A percentile compares a stretch with the other conserved stretches of the same genome.
phyloP scores from a whole-genome alignment of 2,113 vertebrate species.

The Sander lucioperca region DNA sequence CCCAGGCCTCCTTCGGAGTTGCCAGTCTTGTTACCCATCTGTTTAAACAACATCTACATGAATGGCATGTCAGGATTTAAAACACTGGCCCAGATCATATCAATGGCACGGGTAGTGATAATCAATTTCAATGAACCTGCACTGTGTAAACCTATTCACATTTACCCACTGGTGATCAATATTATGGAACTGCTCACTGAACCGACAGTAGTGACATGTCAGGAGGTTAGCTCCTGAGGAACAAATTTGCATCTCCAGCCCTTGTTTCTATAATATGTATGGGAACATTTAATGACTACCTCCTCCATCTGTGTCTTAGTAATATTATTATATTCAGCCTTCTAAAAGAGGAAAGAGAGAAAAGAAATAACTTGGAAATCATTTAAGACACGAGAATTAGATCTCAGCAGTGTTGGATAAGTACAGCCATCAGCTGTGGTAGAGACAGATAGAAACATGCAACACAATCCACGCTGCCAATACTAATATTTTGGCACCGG shows the following conservation, averaged over 20 bases:
- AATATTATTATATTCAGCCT: not conserved
- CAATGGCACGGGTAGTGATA: constrained; percentile 47
- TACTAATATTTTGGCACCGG: constrained; percentile 34
- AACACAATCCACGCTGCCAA: constrained; percentile 55
- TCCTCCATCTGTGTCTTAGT: not conserved
- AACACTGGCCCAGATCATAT: constrained; percentile 57
- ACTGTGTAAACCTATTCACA: constrained; percentile 48
- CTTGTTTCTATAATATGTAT: not conserved
- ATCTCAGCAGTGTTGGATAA: constrained; percentile 49
- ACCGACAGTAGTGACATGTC: constrained; percentile 26
- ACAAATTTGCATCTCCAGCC: not conserved
- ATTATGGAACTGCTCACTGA: constrained; percentile 43
- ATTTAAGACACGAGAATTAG: constrained; percentile 35
- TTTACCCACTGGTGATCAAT: constrained; percentile 57
- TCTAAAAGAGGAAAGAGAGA: not conserved
- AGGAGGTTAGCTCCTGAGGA: not conserved
- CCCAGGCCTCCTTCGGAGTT: not conserved
- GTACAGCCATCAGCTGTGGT: constrained; percentile 46
- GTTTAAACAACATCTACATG: constrained; percentile 15
- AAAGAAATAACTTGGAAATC: constrained; percentile 17
- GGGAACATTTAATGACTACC: not conserved
- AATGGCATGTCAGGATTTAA: constrained; percentile 33
- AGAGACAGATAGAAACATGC: constrained; percentile 55
- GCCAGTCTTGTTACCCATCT: constrained; percentile 16
- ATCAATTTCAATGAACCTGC: constrained; percentile 73